Base-by-base conservation (phyloP, 2,113 vertebrate genomes). In the Recurvirostra avosetta region DNA sequence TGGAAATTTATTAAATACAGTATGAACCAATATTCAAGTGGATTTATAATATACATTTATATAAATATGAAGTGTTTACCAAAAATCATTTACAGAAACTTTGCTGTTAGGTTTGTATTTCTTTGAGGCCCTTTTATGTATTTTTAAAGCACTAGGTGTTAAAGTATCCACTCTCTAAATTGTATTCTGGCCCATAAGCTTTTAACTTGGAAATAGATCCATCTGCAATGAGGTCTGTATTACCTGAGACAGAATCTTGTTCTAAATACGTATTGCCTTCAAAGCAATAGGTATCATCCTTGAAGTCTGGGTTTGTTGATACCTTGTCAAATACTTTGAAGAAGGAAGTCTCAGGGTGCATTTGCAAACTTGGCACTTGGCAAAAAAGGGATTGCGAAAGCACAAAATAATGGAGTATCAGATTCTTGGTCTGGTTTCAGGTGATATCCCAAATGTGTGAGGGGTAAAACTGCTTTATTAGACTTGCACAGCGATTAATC, bases 241-340 rank as follows among this genome's bases (percentile, higher is more conserved):
- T 89, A 76, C 45, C 83, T 47, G 43, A 96, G 90, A 86, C 53
- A 40, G 61, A 92, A 76, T 75, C 76, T 70, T 96, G 21, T 91
- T 86, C 91, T 85, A 96, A 91, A 88, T 45, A 86, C 73, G 47
- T 50, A 61, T 87, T 91, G 70, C 81, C 63, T 90, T 95, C 81
- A 87, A 95, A 96, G 81, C 36, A 94, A 76, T 86, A 87, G n/a
- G 67, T 72, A 65, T 21, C 23, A 59, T 32, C 65, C 56, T 89
- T 92, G 86, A 86, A 68, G 76, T 72, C 66, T 66, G 40, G 70
- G 50, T 56, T 97, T 95, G 65, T 84, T 97, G 93, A 87, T 80
- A 77, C 71, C 75, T 50, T 88, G 58, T 94, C 74, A 79, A 77
- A 73, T 55, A 76, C 81, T 96, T 94, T 92, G 85, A 85, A 94